Conservation (phyloP, 2,797 vertebrate species). For the Emydoidea blandingii region DNA sequence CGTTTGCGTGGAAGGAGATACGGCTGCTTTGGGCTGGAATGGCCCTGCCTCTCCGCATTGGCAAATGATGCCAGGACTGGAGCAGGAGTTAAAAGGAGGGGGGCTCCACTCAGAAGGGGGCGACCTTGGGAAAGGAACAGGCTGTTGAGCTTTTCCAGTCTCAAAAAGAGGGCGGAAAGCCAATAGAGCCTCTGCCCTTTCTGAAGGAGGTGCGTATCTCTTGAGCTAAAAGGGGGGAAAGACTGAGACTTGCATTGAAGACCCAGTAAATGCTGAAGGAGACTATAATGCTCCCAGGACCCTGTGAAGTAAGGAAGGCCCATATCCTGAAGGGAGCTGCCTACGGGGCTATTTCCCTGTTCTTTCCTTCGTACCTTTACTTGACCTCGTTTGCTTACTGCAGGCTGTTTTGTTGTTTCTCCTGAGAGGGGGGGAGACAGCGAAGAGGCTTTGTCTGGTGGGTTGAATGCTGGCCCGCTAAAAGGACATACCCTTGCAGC, state of each 20-base stretch:
- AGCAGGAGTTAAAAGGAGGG: background rate
- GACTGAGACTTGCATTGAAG: background rate
- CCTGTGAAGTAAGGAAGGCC: background rate
- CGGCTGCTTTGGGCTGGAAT: background rate
- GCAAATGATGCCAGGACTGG: background rate
- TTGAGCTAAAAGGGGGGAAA: background rate
- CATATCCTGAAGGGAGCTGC: background rate
- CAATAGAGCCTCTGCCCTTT: background rate
- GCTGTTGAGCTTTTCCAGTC: background rate
- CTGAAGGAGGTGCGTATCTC: background rate
- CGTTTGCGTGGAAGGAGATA: background rate
- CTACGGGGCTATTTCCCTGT: background rate
- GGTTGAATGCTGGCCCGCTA: no score
- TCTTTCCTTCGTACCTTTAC: background rate
- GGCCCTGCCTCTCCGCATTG: background rate
- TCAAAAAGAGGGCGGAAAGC: background rate
- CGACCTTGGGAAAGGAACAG: background rate
- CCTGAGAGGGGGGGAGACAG: background rate
- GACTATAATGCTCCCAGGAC: background rate
- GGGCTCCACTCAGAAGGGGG: background rate
- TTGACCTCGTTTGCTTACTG: background rate
- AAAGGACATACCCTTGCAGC: background rate
- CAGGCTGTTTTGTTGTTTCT: background rate
- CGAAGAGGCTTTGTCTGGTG: no score
- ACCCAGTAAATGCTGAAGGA: background rate